Conservation (phyloP, 1,140 invertebrate species). For the Nixonia krombeini region DNA sequence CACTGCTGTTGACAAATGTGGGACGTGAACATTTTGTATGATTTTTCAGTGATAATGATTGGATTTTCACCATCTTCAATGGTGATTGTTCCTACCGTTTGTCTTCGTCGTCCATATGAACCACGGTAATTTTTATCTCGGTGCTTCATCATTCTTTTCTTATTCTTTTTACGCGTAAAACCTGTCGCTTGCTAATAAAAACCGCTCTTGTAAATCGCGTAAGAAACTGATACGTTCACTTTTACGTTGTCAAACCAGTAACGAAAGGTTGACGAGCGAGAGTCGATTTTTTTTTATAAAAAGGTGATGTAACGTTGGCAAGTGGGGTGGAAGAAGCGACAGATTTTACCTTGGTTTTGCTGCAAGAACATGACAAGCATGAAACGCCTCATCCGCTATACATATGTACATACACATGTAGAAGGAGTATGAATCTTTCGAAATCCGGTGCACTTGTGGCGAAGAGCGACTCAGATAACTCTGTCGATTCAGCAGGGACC, state of each 20-base stretch:
- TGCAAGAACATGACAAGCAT: neutral
- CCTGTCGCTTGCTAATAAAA: constrained; percentile 21
- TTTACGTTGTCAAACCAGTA: too few species aligned
- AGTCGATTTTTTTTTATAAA: too few species aligned
- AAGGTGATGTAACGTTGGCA: too few species aligned
- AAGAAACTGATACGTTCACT: too few species aligned
- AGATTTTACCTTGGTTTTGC: too few species aligned
- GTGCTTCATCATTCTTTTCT: constrained; percentile 28
- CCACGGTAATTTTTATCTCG: constrained; percentile 44
- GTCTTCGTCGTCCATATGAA: constrained; percentile 46
- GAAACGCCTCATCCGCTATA: neutral
- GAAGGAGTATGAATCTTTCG: neutral
- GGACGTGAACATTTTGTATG: constrained; percentile 33
- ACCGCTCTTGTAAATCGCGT: too few species aligned
- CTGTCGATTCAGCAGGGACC: constrained; percentile 51
- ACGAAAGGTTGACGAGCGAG: too few species aligned
- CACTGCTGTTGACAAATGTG: constrained; percentile 18
- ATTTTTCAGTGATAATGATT: constrained; percentile 45
- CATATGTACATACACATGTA: constrained; percentile 4
- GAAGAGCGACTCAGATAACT: neutral
- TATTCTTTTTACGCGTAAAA: too few species aligned
- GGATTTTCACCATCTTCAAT: constrained; percentile 51
- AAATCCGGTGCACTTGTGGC: neutral
- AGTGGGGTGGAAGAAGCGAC: too few species aligned
- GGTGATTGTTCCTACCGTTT: constrained; percentile 48